Evolutionary conservation across 2,888 invertebrate genomes (phyloP).

Genomic region (Tenthredo amoena): DNA sequence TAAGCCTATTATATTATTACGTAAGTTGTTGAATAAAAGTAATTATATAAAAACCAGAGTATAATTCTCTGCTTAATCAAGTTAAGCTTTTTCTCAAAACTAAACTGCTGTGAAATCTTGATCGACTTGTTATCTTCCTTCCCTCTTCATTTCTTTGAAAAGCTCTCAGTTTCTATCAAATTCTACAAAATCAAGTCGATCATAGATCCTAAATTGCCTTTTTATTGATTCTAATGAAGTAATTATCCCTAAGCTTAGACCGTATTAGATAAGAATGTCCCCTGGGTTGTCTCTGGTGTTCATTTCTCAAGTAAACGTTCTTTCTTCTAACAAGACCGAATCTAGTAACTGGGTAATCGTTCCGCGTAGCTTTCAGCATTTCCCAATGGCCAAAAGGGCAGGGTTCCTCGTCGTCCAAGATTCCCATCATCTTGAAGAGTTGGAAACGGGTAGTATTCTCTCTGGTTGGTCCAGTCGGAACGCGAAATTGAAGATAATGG

Average conservation of each 20-base stretch:
- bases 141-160: background rate
- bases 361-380: conserved; percentile 56
- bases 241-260: conserved; percentile 23
- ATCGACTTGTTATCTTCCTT: background rate
- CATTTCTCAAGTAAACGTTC: conserved; percentile 1
- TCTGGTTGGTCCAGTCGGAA: conserved; percentile 79
- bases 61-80: background rate
- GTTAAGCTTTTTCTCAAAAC: no score
- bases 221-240: conserved; percentile 4
- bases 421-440: conserved; percentile 80
- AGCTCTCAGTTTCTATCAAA: background rate
- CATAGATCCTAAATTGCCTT: background rate
- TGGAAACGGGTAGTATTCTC: conserved; percentile 78
- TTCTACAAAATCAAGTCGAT: no score
- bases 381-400: conserved; percentile 80
- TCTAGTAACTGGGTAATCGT: conserved; percentile 56
- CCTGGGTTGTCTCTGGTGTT: conserved; percentile 23
- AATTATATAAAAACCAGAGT: background rate
- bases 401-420: conserved; percentile 77
- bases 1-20: conserved; percentile 1
- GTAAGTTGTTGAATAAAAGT: conserved; percentile 33
- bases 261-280: conserved; percentile 20
- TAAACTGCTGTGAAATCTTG: no score
- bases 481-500: conserved; percentile 80
- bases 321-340: conserved; percentile 58